Evolutionary conservation across 2,888 invertebrate species (phyloP), one percentile per base, ranked within the genome.

Genomic region (Spisula solida): DNA sequence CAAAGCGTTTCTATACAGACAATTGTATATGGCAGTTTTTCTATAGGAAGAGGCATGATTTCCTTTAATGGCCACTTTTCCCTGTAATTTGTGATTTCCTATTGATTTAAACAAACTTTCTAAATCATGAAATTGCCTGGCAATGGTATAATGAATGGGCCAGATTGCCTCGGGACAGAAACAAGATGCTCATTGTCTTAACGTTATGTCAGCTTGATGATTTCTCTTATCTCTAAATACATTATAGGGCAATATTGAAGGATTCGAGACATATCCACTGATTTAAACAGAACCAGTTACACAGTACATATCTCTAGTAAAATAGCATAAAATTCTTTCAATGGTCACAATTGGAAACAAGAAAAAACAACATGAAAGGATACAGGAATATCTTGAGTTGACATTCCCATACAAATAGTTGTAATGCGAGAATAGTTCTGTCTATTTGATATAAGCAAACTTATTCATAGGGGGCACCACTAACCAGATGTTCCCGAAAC

Each of bases 61-160:
- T 85, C 55, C 85, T 81, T 70, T 86, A 81, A 86, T 82, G 81
- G 56, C 86, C 75, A 34, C 81, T 51, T 47, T 81, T 29, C 75
- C 51, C 75, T 48, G 66, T 86, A 81, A 70, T 86, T 81, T 81
- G 66, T 81, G 81, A 88, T 88, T 88, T 88, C 81, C 83, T 84
- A 88, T 88, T 88, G 88, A 88, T 86, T 85, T 80, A 88, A 86
- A 86, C 88, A 83, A 88, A 82, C 82, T 70, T 84, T 55, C 60
- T 66, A 86, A 86, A 81, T 75, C 81, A 83, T 80, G 80, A 86
- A 88, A 88, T 88, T 86, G 83, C 86, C 79, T 29, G 55, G 86
- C 86, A 86, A 86, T 88, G 82, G 88, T 56, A 82, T 83, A 88
- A 88, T 82, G 79, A 86, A 83, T 79, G 55, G 66, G 8, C 51